A percentile compares a stretch with the other conserved stretches of the same genome.
Evolutionary conservation across 2,113 vertebrate genomes (phyloP).

Genomic region (Plecotus auritus): DNA sequence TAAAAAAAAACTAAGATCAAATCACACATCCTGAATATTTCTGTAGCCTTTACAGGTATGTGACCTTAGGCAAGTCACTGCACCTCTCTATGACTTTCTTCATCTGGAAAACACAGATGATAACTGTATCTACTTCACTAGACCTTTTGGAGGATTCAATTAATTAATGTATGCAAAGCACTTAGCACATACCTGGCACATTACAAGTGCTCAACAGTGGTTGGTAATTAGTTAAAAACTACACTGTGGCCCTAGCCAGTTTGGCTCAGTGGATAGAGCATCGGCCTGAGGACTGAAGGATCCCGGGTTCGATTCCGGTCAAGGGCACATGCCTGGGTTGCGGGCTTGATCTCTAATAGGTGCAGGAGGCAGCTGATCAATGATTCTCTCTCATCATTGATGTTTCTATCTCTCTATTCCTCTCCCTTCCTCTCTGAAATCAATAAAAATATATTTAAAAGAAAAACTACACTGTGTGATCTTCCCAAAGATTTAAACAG

Average conservation of each 20-base stretch:
- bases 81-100: not conserved
- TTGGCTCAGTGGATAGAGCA: too few species aligned
- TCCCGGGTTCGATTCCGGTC: too few species aligned
- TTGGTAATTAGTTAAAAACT: slow-evolving; percentile 13
- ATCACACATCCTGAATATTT: not conserved
- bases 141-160: not conserved
- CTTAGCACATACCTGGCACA: not conserved
- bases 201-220: not conserved
- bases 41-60: not conserved
- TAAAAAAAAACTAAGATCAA: not conserved
- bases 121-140: not conserved
- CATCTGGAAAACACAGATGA: not conserved
- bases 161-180: not conserved
- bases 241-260: not conserved
- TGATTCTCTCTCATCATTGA: too few species aligned
- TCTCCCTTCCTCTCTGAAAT: too few species aligned
- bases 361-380: too few species aligned
- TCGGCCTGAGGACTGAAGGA: too few species aligned
- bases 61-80: not conserved
- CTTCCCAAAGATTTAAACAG: not conserved
- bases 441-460: not conserved
- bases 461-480: not conserved
- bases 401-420: too few species aligned
- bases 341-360: too few species aligned
- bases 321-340: too few species aligned